Percentiles rank a stretch among this genome's conserved stretches.
Conservation (phyloP, 2,113 vertebrate species). For the Anseranas semipalmata region DNA sequence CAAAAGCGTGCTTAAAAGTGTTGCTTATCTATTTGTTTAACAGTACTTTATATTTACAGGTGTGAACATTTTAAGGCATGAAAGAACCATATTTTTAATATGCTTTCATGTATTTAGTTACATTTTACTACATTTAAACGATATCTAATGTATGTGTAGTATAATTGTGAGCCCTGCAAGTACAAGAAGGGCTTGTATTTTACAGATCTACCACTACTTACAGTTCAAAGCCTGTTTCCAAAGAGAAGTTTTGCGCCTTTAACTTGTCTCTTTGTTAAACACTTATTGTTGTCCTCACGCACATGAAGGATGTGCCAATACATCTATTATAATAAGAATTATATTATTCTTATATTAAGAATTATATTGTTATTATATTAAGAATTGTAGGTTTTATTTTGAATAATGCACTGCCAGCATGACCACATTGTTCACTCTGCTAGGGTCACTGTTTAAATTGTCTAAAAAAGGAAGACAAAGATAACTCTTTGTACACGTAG, state of each 20-base stretch:
- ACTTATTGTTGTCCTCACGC: background rate
- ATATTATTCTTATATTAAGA: too few relatives aligned
- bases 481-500: background rate
- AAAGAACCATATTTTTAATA: background rate
- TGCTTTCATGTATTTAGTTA: conserved; percentile 1
- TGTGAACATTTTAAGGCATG: background rate
- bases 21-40: background rate
- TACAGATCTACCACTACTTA: background rate
- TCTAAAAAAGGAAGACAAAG: background rate
- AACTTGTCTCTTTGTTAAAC: background rate
- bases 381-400: background rate
- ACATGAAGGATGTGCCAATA: background rate
- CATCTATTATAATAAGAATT: background rate
- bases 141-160: background rate
- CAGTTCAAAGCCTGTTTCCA: background rate
- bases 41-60: background rate
- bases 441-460: background rate
- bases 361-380: too few relatives aligned
- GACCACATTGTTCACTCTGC: background rate
- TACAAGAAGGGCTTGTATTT: background rate
- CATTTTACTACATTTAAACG: background rate
- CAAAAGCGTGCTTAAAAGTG: background rate
- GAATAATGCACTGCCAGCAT: background rate
- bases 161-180: background rate
- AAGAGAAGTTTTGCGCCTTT: background rate